A percentile compares a stretch with the other conserved stretches of the same genome.
Evolutionary conservation across 2,888 invertebrate genomes (phyloP).

Genomic region (Poecilobothrus nobilitatus): DNA sequence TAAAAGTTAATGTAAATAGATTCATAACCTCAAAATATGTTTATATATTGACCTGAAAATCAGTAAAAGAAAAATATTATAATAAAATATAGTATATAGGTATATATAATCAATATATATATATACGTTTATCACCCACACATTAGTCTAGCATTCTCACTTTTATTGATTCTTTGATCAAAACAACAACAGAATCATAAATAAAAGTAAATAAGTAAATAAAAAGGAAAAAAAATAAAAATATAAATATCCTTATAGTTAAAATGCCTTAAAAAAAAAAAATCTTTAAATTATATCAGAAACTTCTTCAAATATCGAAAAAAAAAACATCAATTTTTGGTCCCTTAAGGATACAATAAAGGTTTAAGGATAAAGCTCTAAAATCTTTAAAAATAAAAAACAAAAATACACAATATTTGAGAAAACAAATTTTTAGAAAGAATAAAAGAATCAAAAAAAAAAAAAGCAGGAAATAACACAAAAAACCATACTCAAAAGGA

Average conservation of each 20-base stretch:
- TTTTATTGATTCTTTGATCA: too few relatives aligned
- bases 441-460: not conserved
- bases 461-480: not conserved
- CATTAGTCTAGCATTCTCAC: too few relatives aligned
- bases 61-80: too few relatives aligned
- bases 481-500: not conserved
- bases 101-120: too few relatives aligned
- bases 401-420: not conserved
- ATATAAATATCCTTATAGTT: not conserved
- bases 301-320: not conserved
- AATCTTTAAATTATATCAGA: not conserved
- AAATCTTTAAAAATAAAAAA: not conserved
- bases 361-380: not conserved
- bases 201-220: too few relatives aligned
- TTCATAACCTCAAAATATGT: too few relatives aligned
- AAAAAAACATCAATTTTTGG: not conserved
- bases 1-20: too few relatives aligned
- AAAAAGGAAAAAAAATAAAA: too few relatives aligned
- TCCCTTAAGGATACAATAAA: not conserved
- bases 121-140: too few relatives aligned
- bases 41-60: too few relatives aligned
- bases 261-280: not conserved
- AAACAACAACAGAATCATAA: too few relatives aligned
- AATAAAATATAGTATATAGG: too few relatives aligned
- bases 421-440: not conserved